phyloP scores from a whole-genome alignment of 2,888 invertebrate species.

The Lymantria monacha region DNA sequence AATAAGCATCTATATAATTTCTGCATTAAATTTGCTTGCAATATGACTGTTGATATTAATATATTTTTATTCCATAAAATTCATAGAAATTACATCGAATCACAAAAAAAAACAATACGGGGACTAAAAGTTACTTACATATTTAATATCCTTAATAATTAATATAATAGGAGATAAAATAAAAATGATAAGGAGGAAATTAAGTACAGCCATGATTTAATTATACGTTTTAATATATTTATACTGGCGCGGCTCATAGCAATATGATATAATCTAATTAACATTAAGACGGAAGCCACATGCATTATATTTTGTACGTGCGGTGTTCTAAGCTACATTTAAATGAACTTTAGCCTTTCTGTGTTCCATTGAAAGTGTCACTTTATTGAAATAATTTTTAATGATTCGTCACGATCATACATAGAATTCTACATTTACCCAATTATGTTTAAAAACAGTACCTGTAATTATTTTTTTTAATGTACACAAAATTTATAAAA shows the following conservation, averaged over 20 bases:
- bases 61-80: background rate
- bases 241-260: constrained; percentile 19
- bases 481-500: too few species aligned
- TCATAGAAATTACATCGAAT: background rate
- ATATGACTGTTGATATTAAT: background rate
- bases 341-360: constrained; percentile 33
- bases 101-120: background rate
- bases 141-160: constrained; percentile 10
- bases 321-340: constrained; percentile 40
- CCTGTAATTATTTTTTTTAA: background rate
- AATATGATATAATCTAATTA: constrained; percentile 27
- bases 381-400: constrained; percentile 10
- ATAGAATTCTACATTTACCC: constrained; percentile 3
- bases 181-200: constrained; percentile 54
- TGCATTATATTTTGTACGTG: constrained; percentile 48
- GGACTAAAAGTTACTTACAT: background rate
- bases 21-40: constrained; percentile 3
- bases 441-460: constrained; percentile 17
- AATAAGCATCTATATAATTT: too few species aligned
- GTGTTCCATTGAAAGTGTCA: constrained; percentile 23
- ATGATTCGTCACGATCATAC: background rate
- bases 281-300: constrained; percentile 45
- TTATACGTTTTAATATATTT: constrained; percentile 20
- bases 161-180: constrained; percentile 1
- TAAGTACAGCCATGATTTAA: constrained; percentile 37